A percentile compares a stretch with the other conserved stretches of the same genome.
phyloP scores from a whole-genome alignment of 2,888 invertebrate genomes.

The Hydraecia micacea region DNA sequence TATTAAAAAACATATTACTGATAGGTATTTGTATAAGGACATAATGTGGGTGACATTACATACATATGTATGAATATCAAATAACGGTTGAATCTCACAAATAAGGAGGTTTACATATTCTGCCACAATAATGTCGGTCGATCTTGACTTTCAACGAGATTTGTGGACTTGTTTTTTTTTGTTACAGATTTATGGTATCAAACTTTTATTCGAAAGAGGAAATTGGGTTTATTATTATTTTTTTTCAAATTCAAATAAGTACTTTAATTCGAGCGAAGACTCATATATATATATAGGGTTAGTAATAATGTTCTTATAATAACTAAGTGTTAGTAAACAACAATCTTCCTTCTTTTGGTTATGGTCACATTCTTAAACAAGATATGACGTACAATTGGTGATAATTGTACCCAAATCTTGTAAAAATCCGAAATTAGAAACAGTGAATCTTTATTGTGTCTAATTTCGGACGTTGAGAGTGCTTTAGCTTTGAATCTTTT shows the following conservation, averaged over 20 bases:
- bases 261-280: no score
- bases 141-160: constrained; percentile 21
- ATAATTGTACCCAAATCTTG: not conserved
- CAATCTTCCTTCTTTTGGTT: not conserved
- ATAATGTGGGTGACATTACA: constrained; percentile 38
- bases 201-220: not conserved
- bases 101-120: constrained; percentile 40
- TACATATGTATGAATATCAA: constrained; percentile 50
- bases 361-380: not conserved
- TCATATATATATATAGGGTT: no score
- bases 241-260: no score
- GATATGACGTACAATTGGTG: not conserved
- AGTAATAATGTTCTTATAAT: no score
- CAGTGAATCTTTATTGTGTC: not conserved
- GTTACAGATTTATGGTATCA: constrained; percentile 4
- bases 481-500: not conserved
- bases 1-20: constrained; percentile 19
- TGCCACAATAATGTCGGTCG: constrained; percentile 1
- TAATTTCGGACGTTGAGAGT: not conserved
- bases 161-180: constrained; percentile 19
- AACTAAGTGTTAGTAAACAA: no score
- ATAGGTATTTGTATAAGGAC: constrained; percentile 39
- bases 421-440: not conserved
- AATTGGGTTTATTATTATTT: not conserved
- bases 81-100: constrained; percentile 55